phyloP scores from a whole-genome alignment of 1,140 invertebrate species.

The Belonocnema kinseyi region DNA sequence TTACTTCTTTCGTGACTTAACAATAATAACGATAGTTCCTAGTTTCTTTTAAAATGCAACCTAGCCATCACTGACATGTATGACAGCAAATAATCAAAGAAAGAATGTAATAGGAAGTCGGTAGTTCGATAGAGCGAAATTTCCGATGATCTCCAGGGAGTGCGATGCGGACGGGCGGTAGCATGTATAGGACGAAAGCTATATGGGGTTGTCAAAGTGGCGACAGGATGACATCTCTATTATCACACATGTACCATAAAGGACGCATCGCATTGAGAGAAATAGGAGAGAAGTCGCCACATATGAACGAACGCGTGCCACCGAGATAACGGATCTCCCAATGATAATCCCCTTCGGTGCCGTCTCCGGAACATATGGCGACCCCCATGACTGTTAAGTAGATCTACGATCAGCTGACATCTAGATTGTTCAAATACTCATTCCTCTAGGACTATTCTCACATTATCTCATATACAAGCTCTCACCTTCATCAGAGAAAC shows the following conservation, averaged over 20 bases:
- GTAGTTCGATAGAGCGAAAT: constrained; percentile 20
- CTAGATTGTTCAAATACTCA: neutral
- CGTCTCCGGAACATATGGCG: constrained; percentile 52
- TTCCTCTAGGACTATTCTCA: neutral
- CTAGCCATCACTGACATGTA: neutral
- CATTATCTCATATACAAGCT: neutral
- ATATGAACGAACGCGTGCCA: constrained; percentile 61
- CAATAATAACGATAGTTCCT: too few relatives aligned
- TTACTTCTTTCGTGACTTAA: too few relatives aligned
- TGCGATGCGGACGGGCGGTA: constrained; percentile 40
- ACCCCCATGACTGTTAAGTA: constrained; percentile 28
- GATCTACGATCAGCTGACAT: constrained; percentile 22
- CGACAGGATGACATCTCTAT: constrained; percentile 70
- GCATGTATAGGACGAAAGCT: constrained; percentile 38
- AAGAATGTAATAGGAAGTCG: constrained; percentile 2
- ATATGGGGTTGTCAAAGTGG: constrained; percentile 67
- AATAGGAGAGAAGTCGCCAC: constrained; percentile 33
- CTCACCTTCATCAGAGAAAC: neutral
- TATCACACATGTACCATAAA: constrained; percentile 55
- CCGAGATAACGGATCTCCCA: constrained; percentile 66
- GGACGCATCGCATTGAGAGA: constrained; percentile 28
- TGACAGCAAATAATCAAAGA: neutral
- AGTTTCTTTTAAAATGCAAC: too few relatives aligned
- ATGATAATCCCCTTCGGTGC: constrained; percentile 63
- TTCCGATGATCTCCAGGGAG: constrained; percentile 51